A percentile compares a stretch with the other conserved stretches of the same genome.
These are phyloP conservation scores for Orcinus orca DNA, from an alignment of 2,113 vertebrate genomes.

Conservation along the genomic window DNA sequence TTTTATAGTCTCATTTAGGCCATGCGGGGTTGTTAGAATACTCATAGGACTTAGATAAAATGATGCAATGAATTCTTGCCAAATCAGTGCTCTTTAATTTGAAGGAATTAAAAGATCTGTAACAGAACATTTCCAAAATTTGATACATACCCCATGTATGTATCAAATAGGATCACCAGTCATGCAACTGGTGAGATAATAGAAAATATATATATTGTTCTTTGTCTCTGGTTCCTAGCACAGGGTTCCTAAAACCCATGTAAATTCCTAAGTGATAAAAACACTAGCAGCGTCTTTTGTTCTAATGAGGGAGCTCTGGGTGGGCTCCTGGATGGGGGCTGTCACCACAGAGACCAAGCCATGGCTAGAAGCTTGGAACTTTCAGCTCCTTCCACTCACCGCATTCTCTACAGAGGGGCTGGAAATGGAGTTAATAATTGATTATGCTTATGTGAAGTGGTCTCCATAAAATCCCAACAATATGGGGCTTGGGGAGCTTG, in stretches of 20 bases:
- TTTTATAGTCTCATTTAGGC: neutral
- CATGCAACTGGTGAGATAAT: neutral
- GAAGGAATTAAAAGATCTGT: neutral
- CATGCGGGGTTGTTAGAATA: neutral
- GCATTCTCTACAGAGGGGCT: neutral
- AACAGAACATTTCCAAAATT: neutral
- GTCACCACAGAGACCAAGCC: neutral
- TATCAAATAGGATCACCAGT: neutral
- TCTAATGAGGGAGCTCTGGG: neutral
- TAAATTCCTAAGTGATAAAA: neutral
- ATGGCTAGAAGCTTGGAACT: neutral
- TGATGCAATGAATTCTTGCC: neutral
- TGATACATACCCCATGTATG: accelerated
- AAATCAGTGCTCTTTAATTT: neutral
- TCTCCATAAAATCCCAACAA: neutral
- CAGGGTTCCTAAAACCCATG: neutral
- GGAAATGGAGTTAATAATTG: neutral
- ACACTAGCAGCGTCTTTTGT: neutral
- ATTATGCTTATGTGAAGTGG: neutral
- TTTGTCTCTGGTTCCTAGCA: neutral
- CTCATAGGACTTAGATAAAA: neutral
- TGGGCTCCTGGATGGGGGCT: neutral
- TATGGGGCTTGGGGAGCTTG: neutral
- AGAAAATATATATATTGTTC: neutral
- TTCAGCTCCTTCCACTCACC: too few species aligned